Percentiles rank a stretch among this genome's conserved stretches.
Evolutionary conservation across 2,113 vertebrate species (phyloP).

Genomic region (Pangasianodon gigas): DNA sequence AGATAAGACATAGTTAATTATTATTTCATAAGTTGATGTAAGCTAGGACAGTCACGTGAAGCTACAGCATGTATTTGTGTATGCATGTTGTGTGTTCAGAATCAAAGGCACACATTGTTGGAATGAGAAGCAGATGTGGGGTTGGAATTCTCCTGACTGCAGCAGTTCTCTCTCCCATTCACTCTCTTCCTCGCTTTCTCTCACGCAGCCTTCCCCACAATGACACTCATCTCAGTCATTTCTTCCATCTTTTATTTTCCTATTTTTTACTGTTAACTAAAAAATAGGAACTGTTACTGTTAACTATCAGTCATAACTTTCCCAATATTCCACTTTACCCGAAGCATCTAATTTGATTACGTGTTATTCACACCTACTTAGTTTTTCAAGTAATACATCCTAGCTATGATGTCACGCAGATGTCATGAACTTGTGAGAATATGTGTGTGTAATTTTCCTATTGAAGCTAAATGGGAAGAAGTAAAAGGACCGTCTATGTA

Average conservation of each 20-base stretch:
- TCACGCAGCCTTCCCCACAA: constrained; percentile 19
- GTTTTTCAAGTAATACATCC: not conserved
- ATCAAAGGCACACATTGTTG: constrained; percentile 82
- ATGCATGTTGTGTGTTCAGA: constrained; percentile 59
- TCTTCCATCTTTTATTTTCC: not conserved
- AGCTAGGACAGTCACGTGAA: constrained; percentile 8
- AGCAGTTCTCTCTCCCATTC: constrained; percentile 72
- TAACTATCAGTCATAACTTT: not conserved
- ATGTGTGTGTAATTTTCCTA: not conserved
- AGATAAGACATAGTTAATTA: not conserved
- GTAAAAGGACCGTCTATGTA: constrained; percentile 6
- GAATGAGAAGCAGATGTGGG: constrained; percentile 91
- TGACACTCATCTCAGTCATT: constrained; percentile 26
- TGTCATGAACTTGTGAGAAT: not conserved
- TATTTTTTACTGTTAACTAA: not conserved
- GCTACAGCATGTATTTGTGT: constrained; percentile 26
- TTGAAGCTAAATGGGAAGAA: not conserved
- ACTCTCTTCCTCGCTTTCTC: constrained; percentile 33
- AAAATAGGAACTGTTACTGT: not conserved
- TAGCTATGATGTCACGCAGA: not conserved
- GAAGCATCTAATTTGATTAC: not conserved
- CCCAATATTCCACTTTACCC: not conserved
- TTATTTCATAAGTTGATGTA: not conserved
- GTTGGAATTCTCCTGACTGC: constrained; percentile 81
- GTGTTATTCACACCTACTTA: not conserved